phyloP scores from a whole-genome alignment of 1,140 invertebrate species.

The Mamestra configurata region DNA sequence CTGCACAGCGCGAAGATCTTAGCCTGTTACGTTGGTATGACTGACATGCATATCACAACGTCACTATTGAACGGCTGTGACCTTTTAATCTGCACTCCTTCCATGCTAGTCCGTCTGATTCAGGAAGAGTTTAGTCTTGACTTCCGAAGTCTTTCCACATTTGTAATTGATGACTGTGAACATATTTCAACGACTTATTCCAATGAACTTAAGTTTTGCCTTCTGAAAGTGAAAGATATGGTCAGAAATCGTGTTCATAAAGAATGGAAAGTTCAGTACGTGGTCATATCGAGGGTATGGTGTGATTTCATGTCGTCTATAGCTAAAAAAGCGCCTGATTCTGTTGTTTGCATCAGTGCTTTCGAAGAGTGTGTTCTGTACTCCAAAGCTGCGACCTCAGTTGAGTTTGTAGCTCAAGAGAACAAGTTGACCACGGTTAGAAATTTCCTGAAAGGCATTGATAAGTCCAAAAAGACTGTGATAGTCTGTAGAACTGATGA shows the following conservation, averaged over 20 bases:
- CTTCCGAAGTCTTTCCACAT: slow-evolving; percentile 68
- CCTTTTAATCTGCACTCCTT: slow-evolving; percentile 75
- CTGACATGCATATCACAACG: slow-evolving; percentile 69
- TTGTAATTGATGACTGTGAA: slow-evolving; percentile 81
- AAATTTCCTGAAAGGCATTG: slow-evolving; percentile 71
- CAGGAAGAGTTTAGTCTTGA: slow-evolving; percentile 74
- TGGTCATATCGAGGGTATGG: slow-evolving; percentile 78
- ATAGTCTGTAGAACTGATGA: slow-evolving; percentile 78
- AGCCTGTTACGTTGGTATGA: slow-evolving; percentile 74
- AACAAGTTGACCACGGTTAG: slow-evolving; percentile 67
- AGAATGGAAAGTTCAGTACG: slow-evolving; percentile 75
- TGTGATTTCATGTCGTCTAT: slow-evolving; percentile 76
- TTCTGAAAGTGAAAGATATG: slow-evolving; percentile 73
- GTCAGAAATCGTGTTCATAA: slow-evolving; percentile 71
- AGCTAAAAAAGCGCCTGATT: slow-evolving; percentile 73
- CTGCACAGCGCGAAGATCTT: slow-evolving; percentile 67
- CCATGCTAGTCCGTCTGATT: slow-evolving; percentile 71
- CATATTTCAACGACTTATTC: slow-evolving; percentile 67
- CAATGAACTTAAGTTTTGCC: slow-evolving; percentile 72
- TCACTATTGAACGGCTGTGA: slow-evolving; percentile 77
- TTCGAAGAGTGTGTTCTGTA: slow-evolving; percentile 83
- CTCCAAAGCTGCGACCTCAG: slow-evolving; percentile 74
- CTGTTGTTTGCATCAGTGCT: slow-evolving; percentile 78
- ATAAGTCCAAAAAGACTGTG: slow-evolving; percentile 72
- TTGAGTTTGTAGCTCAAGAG: slow-evolving; percentile 72